phyloP scores from a whole-genome alignment of 2,113 vertebrate genomes.

The Australoheros scitulus region DNA sequence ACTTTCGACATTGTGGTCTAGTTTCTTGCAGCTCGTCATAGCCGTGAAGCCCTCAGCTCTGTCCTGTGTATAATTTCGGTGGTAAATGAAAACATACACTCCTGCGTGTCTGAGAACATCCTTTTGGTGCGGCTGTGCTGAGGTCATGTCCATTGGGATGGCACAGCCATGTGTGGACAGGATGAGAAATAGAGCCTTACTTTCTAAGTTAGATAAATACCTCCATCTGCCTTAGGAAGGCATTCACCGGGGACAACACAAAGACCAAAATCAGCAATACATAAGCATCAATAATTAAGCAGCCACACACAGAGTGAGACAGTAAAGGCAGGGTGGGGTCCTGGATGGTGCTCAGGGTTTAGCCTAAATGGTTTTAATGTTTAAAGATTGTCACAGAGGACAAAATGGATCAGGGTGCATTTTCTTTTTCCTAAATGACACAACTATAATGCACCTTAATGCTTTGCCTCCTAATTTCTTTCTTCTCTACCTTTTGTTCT shows the following conservation, averaged over 20 bases:
- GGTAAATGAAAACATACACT: constrained; percentile 54
- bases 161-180: constrained; percentile 61
- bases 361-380: constrained; percentile 62
- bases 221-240: constrained; percentile 67
- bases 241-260: constrained; percentile 77
- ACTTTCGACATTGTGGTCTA: neutral
- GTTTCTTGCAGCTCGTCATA: neutral
- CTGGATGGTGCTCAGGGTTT: constrained; percentile 41
- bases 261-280: constrained; percentile 83
- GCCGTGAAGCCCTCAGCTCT: neutral
- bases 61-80: constrained; percentile 27
- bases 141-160: constrained; percentile 81
- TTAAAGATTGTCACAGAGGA: constrained; percentile 32
- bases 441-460: neutral
- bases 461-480: constrained; percentile 11
- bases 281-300: constrained; percentile 85
- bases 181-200: constrained; percentile 77
- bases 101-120: constrained; percentile 36
- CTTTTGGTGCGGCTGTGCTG: constrained; percentile 69
- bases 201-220: constrained; percentile 81
- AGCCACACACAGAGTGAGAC: constrained; percentile 66
- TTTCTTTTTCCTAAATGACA: constrained; percentile 28
- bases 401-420: neutral
- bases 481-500: neutral
- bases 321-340: constrained; percentile 55